A percentile compares a stretch with the other conserved stretches of the same genome.
phyloP scores from a whole-genome alignment of 2,113 vertebrate species.

The Mugil cephalus region DNA sequence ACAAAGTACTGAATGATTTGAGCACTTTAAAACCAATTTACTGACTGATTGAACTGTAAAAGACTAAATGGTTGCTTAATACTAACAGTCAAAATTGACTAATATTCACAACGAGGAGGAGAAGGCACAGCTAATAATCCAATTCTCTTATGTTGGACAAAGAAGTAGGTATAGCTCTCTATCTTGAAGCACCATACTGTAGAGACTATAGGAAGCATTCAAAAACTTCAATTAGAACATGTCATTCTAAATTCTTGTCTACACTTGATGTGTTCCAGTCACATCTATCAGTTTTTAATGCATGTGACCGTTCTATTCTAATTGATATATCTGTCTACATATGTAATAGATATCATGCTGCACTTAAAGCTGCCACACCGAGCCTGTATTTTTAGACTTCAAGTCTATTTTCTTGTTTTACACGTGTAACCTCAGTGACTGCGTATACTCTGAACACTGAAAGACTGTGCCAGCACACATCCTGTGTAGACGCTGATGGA shows the following conservation, averaged over 20 bases:
- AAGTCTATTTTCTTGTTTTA: constrained; percentile 1
- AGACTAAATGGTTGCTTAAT: too few relatives aligned
- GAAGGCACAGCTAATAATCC: background rate
- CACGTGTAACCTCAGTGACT: background rate
- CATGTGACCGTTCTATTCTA: background rate
- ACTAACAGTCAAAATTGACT: too few relatives aligned
- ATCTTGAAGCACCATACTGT: too few relatives aligned
- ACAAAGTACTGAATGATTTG: background rate
- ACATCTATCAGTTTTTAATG: background rate
- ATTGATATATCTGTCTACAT: background rate
- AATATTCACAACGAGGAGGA: background rate
- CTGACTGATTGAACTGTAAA: background rate
- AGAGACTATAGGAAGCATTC: too few relatives aligned
- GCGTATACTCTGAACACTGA: background rate
- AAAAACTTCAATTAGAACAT: too few relatives aligned
- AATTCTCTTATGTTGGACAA: too few relatives aligned
- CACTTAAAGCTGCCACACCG: background rate
- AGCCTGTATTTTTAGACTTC: background rate
- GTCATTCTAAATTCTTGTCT: background rate
- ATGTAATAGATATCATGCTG: background rate
- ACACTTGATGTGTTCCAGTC: background rate
- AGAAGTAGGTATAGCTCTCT: too few relatives aligned
- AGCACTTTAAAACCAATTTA: background rate
- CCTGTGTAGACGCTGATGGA: constrained; percentile 11
- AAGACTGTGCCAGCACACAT: background rate